Evolutionary conservation across 1,140 invertebrate genomes (phyloP), one percentile per base, ranked within the genome.

Genomic region (Drosophila pectinifera): DNA sequence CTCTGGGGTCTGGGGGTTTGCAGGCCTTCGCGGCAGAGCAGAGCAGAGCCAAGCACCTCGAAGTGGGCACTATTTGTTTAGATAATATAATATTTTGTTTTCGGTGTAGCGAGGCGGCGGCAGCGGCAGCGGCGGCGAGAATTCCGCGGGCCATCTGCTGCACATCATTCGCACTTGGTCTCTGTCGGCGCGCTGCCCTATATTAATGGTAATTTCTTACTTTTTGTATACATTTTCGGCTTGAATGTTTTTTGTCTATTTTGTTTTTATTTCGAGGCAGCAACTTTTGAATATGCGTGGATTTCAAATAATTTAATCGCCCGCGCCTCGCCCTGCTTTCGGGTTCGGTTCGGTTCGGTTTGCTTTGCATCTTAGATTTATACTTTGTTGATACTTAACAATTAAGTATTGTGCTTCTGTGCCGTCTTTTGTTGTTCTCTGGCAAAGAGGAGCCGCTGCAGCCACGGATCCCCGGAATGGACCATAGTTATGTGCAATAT

Each of bases 141-240:
- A 86, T 86, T 82, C 78, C 73, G 74, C 72, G 68, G 83, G 83
- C 83, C 83, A 88, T 88, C 83, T 88, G 83, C 83, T 88, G 84
- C 83, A 83, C 83, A 89, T 88, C 84, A 88, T 88, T 88, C 83
- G 83, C 83, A 88, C 83, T 88, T 88, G 84, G 83, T 80, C 82
- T 88, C 83, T 88, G 83, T 88, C 83, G 83, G 83, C 83, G 83
- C 76, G 80, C 78, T 88, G 84, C 83, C 84, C 79, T 88, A 83
- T 88, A 88, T 88, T 89, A 88, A 88, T 88, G 83, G 83, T 88
- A 88, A 88, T 88, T 80, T 88, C 83, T 88, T 88, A 89, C 80
- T 88, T 89, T 88, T 83, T 88, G 83, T 85, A 85, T 85, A 85
- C 83, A 85, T 88, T 83, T 79, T 82, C 26, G 41, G 73, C 48